These are phyloP conservation scores for Dromaius novaehollandiae DNA, from an alignment of 2,113 vertebrate genomes.

Conservation along the genomic window DNA sequence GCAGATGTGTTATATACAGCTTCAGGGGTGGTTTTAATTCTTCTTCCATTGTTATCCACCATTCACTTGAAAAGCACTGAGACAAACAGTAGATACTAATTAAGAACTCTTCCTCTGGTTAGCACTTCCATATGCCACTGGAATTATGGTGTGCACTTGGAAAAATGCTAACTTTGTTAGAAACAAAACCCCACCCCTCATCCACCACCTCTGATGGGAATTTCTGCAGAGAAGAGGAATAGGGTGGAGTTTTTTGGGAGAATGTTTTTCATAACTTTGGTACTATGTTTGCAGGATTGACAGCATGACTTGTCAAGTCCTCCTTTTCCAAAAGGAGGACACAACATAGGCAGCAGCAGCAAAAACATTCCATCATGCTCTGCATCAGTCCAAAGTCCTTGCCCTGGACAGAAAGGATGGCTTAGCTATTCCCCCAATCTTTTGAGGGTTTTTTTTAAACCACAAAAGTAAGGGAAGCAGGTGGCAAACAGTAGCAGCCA, in stretches of 20 bases:
- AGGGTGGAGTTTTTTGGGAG: neutral
- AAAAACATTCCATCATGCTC: neutral
- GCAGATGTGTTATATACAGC: neutral
- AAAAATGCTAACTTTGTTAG: neutral
- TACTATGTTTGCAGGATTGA: neutral
- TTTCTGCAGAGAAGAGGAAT: neutral
- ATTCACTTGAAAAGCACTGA: neutral
- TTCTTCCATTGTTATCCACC: neutral
- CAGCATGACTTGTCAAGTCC: neutral
- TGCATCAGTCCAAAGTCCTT: neutral
- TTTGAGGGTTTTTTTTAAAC: neutral
- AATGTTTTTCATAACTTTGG: neutral
- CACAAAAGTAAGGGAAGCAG: neutral
- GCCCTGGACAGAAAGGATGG: neutral
- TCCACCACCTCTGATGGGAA: neutral
- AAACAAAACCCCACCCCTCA: constrained; percentile 13
- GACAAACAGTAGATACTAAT: neutral
- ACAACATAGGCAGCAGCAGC: neutral
- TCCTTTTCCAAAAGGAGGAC: neutral
- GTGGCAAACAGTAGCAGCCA: neutral
- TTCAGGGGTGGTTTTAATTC: neutral
- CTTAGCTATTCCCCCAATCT: neutral
- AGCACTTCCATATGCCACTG: neutral
- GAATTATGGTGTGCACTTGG: neutral
- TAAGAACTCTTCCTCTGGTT: neutral